Conservation (phyloP, 2,888 invertebrate species). For the Muschampia plurimacula region DNA sequence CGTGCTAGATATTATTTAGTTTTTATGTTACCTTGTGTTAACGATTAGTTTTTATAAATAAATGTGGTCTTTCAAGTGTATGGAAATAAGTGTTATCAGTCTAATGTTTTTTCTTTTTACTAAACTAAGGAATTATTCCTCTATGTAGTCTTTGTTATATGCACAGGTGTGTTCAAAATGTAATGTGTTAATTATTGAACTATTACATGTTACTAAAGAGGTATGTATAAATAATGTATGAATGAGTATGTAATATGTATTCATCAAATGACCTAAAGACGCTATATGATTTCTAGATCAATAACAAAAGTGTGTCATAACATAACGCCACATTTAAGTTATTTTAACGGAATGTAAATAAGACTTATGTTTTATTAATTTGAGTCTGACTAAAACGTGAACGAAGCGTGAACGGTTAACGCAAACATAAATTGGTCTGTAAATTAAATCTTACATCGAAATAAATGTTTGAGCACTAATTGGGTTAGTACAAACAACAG, state of each 20-base stretch:
- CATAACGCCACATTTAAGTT: neutral
- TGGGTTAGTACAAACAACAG: constrained; percentile 48
- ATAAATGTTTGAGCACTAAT: constrained; percentile 26
- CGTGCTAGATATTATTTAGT: neutral
- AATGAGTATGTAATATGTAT: neutral
- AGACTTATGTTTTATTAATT: constrained; percentile 9
- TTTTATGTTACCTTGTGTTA: neutral
- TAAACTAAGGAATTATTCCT: no score
- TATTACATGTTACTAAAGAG: constrained; percentile 2
- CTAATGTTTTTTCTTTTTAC: neutral
- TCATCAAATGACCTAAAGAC: neutral
- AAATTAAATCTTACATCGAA: constrained; percentile 10
- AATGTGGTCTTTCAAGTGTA: no score
- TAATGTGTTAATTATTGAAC: constrained; percentile 5
- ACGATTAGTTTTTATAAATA: no score
- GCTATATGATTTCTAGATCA: neutral
- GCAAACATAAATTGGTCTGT: neutral
- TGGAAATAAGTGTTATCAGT: no score
- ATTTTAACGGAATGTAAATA: neutral
- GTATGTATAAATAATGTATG: neutral
- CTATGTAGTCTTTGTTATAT: neutral
- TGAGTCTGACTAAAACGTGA: neutral
- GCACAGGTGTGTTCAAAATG: neutral
- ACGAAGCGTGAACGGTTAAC: constrained; percentile 13
- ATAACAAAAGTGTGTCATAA: neutral